phyloP scores from a whole-genome alignment of 2,113 vertebrate species.

The Dromiciops gliroides region DNA sequence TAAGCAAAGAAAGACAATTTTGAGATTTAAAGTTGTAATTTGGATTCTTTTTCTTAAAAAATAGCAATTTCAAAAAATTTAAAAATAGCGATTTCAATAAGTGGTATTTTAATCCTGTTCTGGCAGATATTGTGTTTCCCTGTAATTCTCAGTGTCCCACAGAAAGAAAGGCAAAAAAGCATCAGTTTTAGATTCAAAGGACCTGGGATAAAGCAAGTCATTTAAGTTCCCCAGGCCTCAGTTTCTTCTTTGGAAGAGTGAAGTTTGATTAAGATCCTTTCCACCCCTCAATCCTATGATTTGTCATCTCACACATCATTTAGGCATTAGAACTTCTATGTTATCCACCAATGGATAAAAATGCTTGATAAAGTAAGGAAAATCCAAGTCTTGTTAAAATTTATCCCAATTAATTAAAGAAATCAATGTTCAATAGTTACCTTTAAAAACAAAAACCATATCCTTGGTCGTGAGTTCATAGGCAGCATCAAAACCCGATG shows the following conservation, averaged over 20 bases:
- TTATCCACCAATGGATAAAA: not conserved
- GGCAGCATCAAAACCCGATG: conserved; percentile 85
- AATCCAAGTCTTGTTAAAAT: not conserved
- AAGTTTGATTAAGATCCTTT: not conserved
- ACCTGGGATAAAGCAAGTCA: not conserved
- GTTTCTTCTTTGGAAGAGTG: not conserved
- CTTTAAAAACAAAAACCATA: conserved; percentile 77
- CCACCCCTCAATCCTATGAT: not conserved
- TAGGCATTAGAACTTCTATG: not conserved
- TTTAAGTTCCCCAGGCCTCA: not conserved
- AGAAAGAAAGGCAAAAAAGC: not conserved
- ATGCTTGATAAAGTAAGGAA: not conserved
- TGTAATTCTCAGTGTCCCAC: not conserved
- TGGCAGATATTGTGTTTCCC: not conserved
- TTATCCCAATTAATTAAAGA: conserved; percentile 20
- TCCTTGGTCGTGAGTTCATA: conserved; percentile 79
- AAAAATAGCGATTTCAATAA: not conserved
- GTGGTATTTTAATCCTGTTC: not conserved
- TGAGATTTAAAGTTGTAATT: not conserved
- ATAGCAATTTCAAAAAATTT: too few relatives aligned
- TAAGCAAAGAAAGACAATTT: not conserved
- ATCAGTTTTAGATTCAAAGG: not conserved
- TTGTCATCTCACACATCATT: not conserved
- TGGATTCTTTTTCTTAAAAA: not conserved
- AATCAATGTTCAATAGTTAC: conserved; percentile 58